These are phyloP conservation scores for Otolemur crassicaudatus DNA, from an alignment of 2,797 vertebrate species.

Conservation along the genomic window DNA sequence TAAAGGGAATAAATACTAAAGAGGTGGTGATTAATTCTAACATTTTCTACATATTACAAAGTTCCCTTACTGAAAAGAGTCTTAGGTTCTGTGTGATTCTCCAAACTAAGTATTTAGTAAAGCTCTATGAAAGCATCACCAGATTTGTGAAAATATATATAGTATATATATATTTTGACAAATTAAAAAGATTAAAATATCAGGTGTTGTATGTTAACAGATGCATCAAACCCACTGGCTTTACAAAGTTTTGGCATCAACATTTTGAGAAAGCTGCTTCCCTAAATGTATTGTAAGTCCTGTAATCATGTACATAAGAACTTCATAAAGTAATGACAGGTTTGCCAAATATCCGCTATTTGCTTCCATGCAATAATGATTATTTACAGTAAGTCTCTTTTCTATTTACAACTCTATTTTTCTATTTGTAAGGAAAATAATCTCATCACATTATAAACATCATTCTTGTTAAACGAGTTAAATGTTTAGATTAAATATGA, in stretches of 20 bases:
- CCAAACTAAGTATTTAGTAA: neutral
- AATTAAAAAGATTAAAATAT: slow-evolving; percentile 39
- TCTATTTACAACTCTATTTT: neutral
- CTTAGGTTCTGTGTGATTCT: neutral
- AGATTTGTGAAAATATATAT: neutral
- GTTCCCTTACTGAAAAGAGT: neutral
- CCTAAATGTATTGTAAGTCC: neutral
- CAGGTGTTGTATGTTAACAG: neutral
- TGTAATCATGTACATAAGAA: neutral
- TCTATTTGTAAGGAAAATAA: neutral
- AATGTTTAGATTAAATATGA: neutral
- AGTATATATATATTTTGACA: neutral
- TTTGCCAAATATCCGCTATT: neutral
- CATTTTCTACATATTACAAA: neutral
- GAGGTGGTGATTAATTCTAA: slow-evolving; percentile 9
- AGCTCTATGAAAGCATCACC: neutral
- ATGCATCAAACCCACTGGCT: neutral
- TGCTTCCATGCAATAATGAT: neutral
- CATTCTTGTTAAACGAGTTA: neutral
- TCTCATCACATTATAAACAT: neutral
- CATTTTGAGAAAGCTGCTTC: neutral
- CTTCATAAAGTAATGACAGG: neutral
- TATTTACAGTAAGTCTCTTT: neutral
- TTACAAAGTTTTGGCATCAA: neutral
- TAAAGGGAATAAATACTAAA: neutral